phyloP scores from a whole-genome alignment of 2,888 invertebrate genomes.

The Phaonia tiefii region DNA sequence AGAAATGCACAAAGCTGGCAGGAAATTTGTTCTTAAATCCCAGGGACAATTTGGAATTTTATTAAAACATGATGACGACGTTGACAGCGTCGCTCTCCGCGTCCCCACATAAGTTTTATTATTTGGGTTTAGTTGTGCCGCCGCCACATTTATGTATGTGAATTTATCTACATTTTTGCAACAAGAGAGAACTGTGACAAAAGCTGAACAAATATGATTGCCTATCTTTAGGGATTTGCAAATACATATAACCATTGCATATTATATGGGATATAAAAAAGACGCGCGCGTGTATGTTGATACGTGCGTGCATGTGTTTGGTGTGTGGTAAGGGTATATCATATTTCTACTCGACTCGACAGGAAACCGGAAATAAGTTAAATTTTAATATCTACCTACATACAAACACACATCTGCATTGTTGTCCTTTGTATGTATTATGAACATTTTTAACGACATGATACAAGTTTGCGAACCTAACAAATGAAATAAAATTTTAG shows the following conservation, averaged over 20 bases:
- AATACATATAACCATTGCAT: background rate
- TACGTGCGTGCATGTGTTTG: no score
- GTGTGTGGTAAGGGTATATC: slow-evolving; percentile 3
- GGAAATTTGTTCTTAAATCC: background rate
- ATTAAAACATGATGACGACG: background rate
- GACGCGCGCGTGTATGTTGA: no score
- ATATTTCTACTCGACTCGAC: slow-evolving; percentile 53
- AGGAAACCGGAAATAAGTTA: slow-evolving; percentile 59
- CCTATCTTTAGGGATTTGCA: slow-evolving; percentile 33
- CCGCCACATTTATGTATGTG: background rate
- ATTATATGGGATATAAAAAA: background rate
- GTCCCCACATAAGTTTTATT: background rate
- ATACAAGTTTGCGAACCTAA: slow-evolving; percentile 28
- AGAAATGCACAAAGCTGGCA: no score
- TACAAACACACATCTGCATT: slow-evolving; percentile 1
- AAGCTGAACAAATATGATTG: slow-evolving; percentile 37
- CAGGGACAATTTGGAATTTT: slow-evolving; percentile 9
- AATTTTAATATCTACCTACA: slow-evolving; percentile 42
- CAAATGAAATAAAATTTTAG: slow-evolving; percentile 38
- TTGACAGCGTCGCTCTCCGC: background rate
- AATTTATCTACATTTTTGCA: background rate
- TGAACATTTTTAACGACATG: slow-evolving; percentile 31
- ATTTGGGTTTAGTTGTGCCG: background rate
- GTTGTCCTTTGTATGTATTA: background rate
- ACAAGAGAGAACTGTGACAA: background rate